phyloP scores from a whole-genome alignment of 2,888 invertebrate genomes.

The Encarsia formosa region DNA sequence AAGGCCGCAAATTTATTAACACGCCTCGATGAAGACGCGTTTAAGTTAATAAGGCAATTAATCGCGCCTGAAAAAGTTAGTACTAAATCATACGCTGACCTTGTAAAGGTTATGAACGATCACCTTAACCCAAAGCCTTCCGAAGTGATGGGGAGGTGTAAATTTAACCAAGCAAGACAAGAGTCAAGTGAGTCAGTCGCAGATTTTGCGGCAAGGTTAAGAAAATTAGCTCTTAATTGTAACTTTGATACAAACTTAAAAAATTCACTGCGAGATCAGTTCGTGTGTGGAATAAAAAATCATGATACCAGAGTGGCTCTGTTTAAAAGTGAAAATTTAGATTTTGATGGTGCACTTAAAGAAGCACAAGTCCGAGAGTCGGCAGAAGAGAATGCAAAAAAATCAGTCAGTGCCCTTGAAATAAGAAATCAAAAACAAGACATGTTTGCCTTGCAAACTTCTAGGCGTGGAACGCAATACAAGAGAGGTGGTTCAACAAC shows the following conservation, averaged over 20 bases:
- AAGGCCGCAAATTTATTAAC: not conserved
- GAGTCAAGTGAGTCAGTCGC: conserved; percentile 19
- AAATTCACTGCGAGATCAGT: conserved; percentile 25
- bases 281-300: conserved; percentile 22
- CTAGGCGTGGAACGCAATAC: too few relatives aligned
- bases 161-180: conserved; percentile 24
- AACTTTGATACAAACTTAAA: conserved; percentile 16
- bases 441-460: too few relatives aligned
- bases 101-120: conserved; percentile 17
- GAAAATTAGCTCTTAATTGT: too few relatives aligned
- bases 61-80: not conserved
- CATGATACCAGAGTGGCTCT: conserved; percentile 15
- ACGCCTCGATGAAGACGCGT: conserved; percentile 8
- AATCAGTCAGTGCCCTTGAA: not conserved
- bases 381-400: conserved; percentile 9
- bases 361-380: conserved; percentile 13
- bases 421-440: too few relatives aligned
- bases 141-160: conserved; percentile 24
- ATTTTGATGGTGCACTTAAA: conserved; percentile 14
- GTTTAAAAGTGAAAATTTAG: conserved; percentile 10
- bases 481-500: too few relatives aligned
- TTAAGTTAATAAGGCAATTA: conserved; percentile 2
- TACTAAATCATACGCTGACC: not conserved
- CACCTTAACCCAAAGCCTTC: conserved; percentile 24
- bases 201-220: conserved; percentile 23